Evolutionary conservation across 64 coral and sea anemone genomes (phyloP).

Genomic region (Montipora capricornis): DNA sequence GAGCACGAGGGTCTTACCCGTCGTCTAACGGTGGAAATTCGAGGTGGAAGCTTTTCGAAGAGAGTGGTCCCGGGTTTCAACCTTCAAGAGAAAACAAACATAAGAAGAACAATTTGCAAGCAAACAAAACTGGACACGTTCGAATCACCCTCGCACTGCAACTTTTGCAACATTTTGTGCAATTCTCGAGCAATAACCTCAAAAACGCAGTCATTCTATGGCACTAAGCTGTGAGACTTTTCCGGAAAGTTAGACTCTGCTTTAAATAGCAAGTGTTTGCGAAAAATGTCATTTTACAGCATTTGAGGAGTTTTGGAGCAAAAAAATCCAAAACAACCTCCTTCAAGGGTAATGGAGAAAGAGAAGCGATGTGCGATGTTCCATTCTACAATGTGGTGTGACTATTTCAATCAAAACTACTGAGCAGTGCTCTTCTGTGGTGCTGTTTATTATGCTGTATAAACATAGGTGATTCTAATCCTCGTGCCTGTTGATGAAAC

Average conservation of each 20-base stretch:
- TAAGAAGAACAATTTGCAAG: background rate
- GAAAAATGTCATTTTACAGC: too few relatives aligned
- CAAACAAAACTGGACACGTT: background rate
- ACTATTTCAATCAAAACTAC: background rate
- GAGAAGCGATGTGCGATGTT: too few relatives aligned
- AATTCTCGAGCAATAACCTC: too few relatives aligned
- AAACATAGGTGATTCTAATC: background rate
- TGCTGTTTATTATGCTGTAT: background rate
- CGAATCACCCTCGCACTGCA: too few relatives aligned
- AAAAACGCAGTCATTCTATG: too few relatives aligned
- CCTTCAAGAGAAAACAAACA: conserved; percentile 22
- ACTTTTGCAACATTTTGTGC: too few relatives aligned
- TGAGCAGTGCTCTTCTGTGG: background rate
- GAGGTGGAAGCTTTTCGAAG: conserved; percentile 78
- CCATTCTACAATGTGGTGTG: background rate
- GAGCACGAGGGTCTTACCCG: conserved; percentile 70
- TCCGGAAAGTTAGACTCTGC: too few relatives aligned
- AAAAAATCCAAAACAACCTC: too few relatives aligned
- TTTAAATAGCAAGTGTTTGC: too few relatives aligned
- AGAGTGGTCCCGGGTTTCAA: conserved; percentile 73
- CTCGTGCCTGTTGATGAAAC: background rate
- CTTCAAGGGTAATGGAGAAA: too few relatives aligned
- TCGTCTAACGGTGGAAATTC: background rate
- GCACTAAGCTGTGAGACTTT: too few relatives aligned
- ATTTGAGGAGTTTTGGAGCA: too few relatives aligned